Evolutionary conservation across 2,888 invertebrate species (phyloP).

Genomic region (Elegia similella): DNA sequence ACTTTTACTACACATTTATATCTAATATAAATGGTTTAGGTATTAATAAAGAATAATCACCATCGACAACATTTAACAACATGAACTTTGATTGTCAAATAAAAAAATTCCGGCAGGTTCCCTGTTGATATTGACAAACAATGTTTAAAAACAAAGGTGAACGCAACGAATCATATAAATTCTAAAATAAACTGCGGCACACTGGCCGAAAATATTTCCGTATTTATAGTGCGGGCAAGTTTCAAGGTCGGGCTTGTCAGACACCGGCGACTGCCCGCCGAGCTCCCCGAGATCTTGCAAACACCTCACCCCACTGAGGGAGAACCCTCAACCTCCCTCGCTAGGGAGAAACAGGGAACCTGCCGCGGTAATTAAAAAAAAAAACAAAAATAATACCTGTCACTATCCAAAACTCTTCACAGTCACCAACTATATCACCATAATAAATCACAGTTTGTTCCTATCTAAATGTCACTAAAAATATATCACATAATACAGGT

Average conservation of each 20-base stretch:
- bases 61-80: slow-evolving; percentile 39
- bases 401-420: slow-evolving; percentile 67
- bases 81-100: slow-evolving; percentile 25
- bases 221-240: slow-evolving; percentile 69
- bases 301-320: slow-evolving; percentile 41
- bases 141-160: slow-evolving; percentile 37
- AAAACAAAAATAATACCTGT: slow-evolving; percentile 58
- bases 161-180: slow-evolving; percentile 42
- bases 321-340: slow-evolving; percentile 31
- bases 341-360: slow-evolving; percentile 35
- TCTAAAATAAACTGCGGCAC: slow-evolving; percentile 49
- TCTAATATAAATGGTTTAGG: background rate
- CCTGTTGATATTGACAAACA: slow-evolving; percentile 24
- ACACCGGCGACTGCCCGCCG: slow-evolving; percentile 44
- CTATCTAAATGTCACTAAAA: slow-evolving; percentile 76
- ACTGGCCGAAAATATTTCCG: slow-evolving; percentile 73
- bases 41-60: background rate
- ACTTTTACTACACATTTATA: too few species aligned
- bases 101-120: slow-evolving; percentile 22
- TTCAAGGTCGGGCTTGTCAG: slow-evolving; percentile 76
- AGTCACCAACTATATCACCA: slow-evolving; percentile 76
- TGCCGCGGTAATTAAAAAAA: slow-evolving; percentile 49
- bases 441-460: slow-evolving; percentile 80
- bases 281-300: slow-evolving; percentile 63
- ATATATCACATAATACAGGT: slow-evolving; percentile 78